phyloP scores from a whole-genome alignment of 2,888 invertebrate species.

The Microplitis manilae region DNA sequence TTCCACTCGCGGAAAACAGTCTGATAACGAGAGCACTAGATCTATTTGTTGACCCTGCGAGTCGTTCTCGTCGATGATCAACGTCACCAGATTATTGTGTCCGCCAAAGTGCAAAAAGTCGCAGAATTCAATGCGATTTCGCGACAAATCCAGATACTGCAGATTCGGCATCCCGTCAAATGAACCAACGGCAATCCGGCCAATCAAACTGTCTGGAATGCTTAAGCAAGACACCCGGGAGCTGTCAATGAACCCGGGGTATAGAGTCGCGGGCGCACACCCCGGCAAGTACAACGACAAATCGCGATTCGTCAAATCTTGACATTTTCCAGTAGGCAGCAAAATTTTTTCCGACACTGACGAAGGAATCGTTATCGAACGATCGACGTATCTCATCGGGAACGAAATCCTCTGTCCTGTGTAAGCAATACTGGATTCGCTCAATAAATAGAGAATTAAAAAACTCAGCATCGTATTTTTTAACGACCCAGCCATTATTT shows the following conservation, averaged over 20 bases:
- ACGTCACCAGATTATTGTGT: conserved; percentile 51
- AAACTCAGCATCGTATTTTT: not conserved
- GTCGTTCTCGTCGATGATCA: conserved; percentile 58
- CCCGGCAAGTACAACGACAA: conserved; percentile 53
- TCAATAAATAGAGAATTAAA: not conserved
- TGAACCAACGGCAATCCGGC: conserved; percentile 49
- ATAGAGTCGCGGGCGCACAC: conserved; percentile 47
- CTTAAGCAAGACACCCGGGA: conserved; percentile 55
- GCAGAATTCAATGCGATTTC: conserved; percentile 59
- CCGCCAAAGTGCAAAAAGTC: conserved; percentile 57
- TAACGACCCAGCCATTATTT: too few relatives aligned
- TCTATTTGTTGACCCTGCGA: conserved; percentile 42
- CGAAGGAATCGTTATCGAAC: conserved; percentile 51
- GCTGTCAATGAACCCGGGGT: conserved; percentile 56
- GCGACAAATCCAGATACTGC: conserved; percentile 58
- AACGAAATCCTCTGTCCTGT: conserved; percentile 32
- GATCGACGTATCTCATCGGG: conserved; percentile 49
- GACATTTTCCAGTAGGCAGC: conserved; percentile 57
- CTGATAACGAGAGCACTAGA: conserved; percentile 39
- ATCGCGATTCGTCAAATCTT: conserved; percentile 51
- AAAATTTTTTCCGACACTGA: conserved; percentile 30
- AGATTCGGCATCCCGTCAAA: conserved; percentile 58
- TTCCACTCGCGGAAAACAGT: conserved; percentile 57
- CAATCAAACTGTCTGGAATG: conserved; percentile 56
- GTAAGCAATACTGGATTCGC: not conserved